phyloP scores from a whole-genome alignment of 2,113 vertebrate genomes.

The Arenaria interpres region DNA sequence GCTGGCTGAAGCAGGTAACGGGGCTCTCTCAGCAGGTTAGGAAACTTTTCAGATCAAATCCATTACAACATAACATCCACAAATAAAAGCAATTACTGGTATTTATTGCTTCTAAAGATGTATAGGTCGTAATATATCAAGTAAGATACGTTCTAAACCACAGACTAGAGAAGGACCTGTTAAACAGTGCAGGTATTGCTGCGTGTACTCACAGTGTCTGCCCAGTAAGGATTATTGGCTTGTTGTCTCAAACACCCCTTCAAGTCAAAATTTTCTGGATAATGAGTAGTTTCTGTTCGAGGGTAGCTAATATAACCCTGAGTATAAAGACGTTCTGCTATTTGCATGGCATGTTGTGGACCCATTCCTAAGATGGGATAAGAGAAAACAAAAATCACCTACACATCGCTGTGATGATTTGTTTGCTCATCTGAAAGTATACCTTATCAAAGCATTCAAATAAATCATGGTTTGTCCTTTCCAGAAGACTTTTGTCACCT shows the following conservation, averaged over 20 bases:
- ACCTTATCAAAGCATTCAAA: neutral
- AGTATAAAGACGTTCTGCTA: slow-evolving; percentile 93
- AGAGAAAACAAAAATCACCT: neutral
- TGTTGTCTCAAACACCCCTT: slow-evolving; percentile 90
- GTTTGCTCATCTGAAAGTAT: neutral
- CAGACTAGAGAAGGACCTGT: neutral
- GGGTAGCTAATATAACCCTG: slow-evolving; percentile 99
- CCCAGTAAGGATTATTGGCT: slow-evolving; percentile 88
- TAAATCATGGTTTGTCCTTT: neutral
- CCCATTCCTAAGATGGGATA: slow-evolving; percentile 83
- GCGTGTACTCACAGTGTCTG: slow-evolving; percentile 81
- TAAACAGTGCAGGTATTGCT: neutral
- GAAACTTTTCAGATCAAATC: neutral
- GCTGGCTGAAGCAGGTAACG: neutral
- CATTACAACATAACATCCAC: neutral
- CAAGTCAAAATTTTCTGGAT: slow-evolving; percentile 95
- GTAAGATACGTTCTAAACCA: neutral
- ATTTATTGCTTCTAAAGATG: neutral
- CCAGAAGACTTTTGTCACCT: neutral
- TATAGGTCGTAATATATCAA: neutral
- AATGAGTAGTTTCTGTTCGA: slow-evolving; percentile 96
- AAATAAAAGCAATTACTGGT: neutral
- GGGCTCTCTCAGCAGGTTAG: neutral
- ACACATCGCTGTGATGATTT: neutral
- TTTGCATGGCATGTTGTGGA: slow-evolving; percentile 95